Evolutionary conservation across 2,113 vertebrate species (phyloP).

Genomic region (Seriola quinqueradiata): DNA sequence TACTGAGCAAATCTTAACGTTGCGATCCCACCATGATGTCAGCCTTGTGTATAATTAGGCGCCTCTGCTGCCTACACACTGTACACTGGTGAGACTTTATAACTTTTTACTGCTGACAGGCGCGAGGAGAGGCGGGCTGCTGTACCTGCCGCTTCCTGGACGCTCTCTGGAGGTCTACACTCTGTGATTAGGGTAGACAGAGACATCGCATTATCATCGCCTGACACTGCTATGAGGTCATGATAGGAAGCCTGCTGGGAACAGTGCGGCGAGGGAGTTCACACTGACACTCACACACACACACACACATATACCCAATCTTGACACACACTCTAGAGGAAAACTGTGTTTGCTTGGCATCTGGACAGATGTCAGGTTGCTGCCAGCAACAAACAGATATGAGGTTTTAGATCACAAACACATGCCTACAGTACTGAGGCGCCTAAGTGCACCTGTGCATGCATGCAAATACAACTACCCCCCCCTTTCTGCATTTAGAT

Average conservation of each 20-base stretch:
- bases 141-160: neutral
- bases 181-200: slow-evolving; percentile 11
- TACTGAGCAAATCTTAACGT: neutral
- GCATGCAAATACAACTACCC: neutral
- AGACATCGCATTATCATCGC: slow-evolving; percentile 22
- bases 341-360: slow-evolving; percentile 68
- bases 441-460: slow-evolving; percentile 9
- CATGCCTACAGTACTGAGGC: neutral
- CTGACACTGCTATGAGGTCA: slow-evolving; percentile 8
- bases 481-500: neutral
- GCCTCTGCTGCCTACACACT: neutral
- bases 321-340: slow-evolving; percentile 36
- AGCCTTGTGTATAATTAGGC: neutral
- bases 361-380: slow-evolving; percentile 51
- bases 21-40: neutral
- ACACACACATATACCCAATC: slow-evolving; percentile 28
- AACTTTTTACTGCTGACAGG: neutral
- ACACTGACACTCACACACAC: slow-evolving; percentile 39
- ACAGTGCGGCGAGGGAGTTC: slow-evolving; percentile 54
- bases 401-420: neutral
- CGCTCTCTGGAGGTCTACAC: slow-evolving; percentile 2
- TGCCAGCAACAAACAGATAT: slow-evolving; percentile 55
- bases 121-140: neutral
- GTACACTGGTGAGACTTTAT: neutral
- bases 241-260: slow-evolving; percentile 57